phyloP scores from a whole-genome alignment of 2,888 invertebrate genomes.

The Caenorhabditis drosophilae region DNA sequence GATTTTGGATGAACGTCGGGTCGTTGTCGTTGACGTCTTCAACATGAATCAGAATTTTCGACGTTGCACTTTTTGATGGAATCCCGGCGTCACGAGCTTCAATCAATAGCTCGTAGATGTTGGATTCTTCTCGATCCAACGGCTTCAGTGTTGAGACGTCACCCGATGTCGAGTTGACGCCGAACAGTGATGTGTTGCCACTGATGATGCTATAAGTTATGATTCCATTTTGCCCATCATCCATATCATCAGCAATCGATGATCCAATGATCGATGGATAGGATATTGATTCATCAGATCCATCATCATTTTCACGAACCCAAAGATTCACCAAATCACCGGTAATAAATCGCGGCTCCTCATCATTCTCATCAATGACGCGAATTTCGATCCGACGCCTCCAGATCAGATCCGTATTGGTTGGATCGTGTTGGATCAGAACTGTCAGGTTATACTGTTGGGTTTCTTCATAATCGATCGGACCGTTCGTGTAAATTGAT shows the following conservation, averaged over 20 bases:
- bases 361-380: slow-evolving; percentile 54
- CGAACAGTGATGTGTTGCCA: slow-evolving; percentile 51
- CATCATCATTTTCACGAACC: slow-evolving; percentile 26
- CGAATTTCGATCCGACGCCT: slow-evolving; percentile 31
- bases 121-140: slow-evolving; percentile 42
- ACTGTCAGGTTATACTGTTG: slow-evolving; percentile 3
- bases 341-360: slow-evolving; percentile 48
- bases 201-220: slow-evolving; percentile 51
- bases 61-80: slow-evolving; percentile 15
- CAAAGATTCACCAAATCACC: slow-evolving; percentile 41
- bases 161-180: slow-evolving; percentile 45
- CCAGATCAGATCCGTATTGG: too few species aligned
- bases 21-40: slow-evolving; percentile 54
- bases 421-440: too few species aligned
- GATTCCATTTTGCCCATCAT: slow-evolving; percentile 34
- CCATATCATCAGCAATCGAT: slow-evolving; percentile 44
- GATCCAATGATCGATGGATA: slow-evolving; percentile 32
- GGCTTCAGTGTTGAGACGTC: slow-evolving; percentile 22
- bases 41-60: slow-evolving; percentile 38
- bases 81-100: slow-evolving; percentile 43
- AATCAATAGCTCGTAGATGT: slow-evolving; percentile 31
- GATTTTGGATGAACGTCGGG: slow-evolving; percentile 73
- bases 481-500: slow-evolving; percentile 13
- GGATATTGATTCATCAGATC: too few species aligned
- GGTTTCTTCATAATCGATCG: slow-evolving; percentile 34